Evolutionary conservation across 2,797 vertebrate species (phyloP).

Genomic region (Clangula hyemalis): DNA sequence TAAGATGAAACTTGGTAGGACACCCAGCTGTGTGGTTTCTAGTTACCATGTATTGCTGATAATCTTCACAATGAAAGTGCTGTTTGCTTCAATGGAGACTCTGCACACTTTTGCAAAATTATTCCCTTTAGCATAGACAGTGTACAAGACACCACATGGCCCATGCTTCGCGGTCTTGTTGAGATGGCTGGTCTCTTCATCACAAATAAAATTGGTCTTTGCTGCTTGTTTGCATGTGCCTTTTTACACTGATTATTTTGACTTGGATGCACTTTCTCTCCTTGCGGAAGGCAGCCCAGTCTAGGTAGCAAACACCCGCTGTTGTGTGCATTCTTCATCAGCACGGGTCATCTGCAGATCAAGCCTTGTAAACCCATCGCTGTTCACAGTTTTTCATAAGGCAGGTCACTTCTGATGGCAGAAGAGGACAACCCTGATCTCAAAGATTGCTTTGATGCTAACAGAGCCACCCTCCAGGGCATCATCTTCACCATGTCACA

Average conservation of each 20-base stretch:
- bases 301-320: neutral
- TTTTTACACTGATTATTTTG: neutral
- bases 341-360: neutral
- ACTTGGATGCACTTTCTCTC: neutral
- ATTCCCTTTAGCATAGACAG: accelerated
- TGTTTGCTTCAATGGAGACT: neutral
- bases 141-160: neutral
- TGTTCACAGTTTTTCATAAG: neutral
- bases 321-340: neutral
- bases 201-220: neutral
- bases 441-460: neutral
- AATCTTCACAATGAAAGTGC: neutral
- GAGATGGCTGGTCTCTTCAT: neutral
- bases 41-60: neutral
- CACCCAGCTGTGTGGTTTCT: neutral
- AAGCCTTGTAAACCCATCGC: neutral
- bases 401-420: neutral
- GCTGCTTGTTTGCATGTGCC: neutral
- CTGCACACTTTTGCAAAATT: neutral
- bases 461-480: neutral
- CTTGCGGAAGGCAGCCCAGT: neutral
- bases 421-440: neutral
- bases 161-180: accelerated
- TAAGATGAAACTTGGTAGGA: neutral
- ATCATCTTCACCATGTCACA: neutral